Base-by-base conservation (phyloP, 2,888 invertebrate genomes). In the Eurytoma adleriae region DNA sequence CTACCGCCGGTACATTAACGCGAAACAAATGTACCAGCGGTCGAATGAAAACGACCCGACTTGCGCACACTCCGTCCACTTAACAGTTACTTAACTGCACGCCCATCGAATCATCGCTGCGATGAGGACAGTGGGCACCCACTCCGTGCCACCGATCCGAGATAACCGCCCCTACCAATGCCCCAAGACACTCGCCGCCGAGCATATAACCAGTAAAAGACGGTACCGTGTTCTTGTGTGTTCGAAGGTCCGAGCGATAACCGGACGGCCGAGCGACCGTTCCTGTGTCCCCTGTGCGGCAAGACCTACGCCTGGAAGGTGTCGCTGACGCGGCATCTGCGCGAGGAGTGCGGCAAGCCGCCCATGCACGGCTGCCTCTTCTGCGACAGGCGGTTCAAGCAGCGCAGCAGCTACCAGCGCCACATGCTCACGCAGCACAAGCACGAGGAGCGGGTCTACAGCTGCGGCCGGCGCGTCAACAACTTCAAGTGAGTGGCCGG, bases 221-320 rank as follows among this genome's bases (percentile, higher is more conserved):
- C 61, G 50, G 40, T 50, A 27, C 16, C 16, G 24, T 68, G 13
- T 70, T 74, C 59, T 80, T 66, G 13, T 71, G 10, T 79, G 76
- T 72, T 76, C 54, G 0, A 76, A 80, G 80, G 75, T 18, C 13
- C 56, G 56, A 73, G 54, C 18, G 50, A 40, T 40, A 40, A 40
- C 40, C 40, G 40, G 10, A 40, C 40, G 3, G 40, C 72, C 24
- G 59, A 30, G 5, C 79, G 70, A 0, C 79, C 69, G 2, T 80
- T 70, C 64, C 16, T 30, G 0, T 95, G 95, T 91, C 93, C 93
- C 87, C 93, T 92, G 87, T 97, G 96, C 91, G 95, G 95, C 84
- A 96, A 96, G 92, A 93, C 94, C 86, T 97, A 97, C 93, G 90
- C 90, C 14, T 90, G 92, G 87, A 92, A 92, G 84, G 91, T 91